Evolutionary conservation across 64 coral and sea anemone species (phyloP).

Genomic region (Cladopsammia gracilis): DNA sequence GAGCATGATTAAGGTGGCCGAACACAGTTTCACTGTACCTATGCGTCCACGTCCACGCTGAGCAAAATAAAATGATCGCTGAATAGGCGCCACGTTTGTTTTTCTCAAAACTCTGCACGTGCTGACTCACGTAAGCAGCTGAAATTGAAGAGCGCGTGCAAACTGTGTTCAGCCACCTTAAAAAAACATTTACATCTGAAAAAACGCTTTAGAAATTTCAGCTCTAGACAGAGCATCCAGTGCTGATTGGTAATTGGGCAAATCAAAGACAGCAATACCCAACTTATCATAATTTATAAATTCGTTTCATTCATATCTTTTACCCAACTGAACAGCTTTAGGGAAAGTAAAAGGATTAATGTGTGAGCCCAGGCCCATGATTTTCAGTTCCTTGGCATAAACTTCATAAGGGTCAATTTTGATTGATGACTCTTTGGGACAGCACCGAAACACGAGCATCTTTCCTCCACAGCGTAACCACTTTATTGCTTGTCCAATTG

Average conservation of each 20-base stretch:
- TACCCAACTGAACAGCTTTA: constrained; percentile 77
- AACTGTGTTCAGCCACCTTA: too few relatives aligned
- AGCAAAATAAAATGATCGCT: too few relatives aligned
- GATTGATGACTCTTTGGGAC: constrained; percentile 67
- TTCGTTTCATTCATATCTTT: constrained; percentile 78
- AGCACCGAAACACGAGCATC: constrained; percentile 79
- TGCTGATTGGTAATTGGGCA: constrained; percentile 77
- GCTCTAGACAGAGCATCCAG: constrained; percentile 65
- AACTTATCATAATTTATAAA: constrained; percentile 82
- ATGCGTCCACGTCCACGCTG: too few relatives aligned
- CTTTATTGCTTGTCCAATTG: constrained; percentile 71
- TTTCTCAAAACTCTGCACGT: too few relatives aligned
- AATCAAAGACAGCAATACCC: constrained; percentile 76
- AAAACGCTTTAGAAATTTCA: constrained; percentile 85
- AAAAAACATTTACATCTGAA: constrained; percentile 55
- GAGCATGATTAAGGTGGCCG: too few relatives aligned
- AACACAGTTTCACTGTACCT: too few relatives aligned
- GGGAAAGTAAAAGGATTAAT: constrained; percentile 84
- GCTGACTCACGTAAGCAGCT: too few relatives aligned
- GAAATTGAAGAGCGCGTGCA: too few relatives aligned
- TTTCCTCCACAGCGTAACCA: constrained; percentile 84
- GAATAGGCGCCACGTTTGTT: too few relatives aligned
- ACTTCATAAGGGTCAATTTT: constrained; percentile 82
- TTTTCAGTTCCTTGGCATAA: constrained; percentile 80
- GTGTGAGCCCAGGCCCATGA: constrained; percentile 69